Evolutionary conservation across 1,140 invertebrate species (phyloP).

Genomic region (Drosophila murphyi): DNA sequence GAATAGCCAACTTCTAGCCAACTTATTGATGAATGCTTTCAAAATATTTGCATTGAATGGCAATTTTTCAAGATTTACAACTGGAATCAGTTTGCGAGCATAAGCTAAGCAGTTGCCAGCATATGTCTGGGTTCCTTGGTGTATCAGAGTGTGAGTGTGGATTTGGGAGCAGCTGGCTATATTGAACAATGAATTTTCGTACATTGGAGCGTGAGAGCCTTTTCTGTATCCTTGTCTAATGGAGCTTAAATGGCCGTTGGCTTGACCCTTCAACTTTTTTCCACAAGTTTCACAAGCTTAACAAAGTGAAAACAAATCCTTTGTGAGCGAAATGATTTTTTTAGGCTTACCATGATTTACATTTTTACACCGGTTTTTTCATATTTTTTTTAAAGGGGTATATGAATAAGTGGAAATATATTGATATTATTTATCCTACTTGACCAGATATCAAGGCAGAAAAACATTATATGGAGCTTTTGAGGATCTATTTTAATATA

Average conservation of each 20-base stretch:
- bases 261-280: conserved; percentile 60
- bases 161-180: conserved; percentile 24
- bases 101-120: conserved; percentile 27
- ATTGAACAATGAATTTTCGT: conserved; percentile 61
- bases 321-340: conserved; percentile 21
- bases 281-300: conserved; percentile 52
- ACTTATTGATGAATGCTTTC: conserved; percentile 80
- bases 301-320: conserved; percentile 67
- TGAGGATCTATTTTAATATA: too few species aligned
- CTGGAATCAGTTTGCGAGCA: conserved; percentile 40
- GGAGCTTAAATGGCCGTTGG: conserved; percentile 68
- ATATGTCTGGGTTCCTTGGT: background rate
- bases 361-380: conserved; percentile 48
- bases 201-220: conserved; percentile 12
- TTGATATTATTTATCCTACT: background rate
- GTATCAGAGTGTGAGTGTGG: conserved; percentile 1
- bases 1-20: conserved; percentile 35
- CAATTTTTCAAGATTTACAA: conserved; percentile 84
- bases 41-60: conserved; percentile 80
- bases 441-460: background rate
- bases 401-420: background rate
- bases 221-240: conserved; percentile 61
- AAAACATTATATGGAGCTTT: too few species aligned
- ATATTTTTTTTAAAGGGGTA: background rate
- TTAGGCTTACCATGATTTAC: conserved; percentile 32